Conservation (phyloP, 2,888 invertebrate genomes). For the Scaptomyza polygonia region DNA sequence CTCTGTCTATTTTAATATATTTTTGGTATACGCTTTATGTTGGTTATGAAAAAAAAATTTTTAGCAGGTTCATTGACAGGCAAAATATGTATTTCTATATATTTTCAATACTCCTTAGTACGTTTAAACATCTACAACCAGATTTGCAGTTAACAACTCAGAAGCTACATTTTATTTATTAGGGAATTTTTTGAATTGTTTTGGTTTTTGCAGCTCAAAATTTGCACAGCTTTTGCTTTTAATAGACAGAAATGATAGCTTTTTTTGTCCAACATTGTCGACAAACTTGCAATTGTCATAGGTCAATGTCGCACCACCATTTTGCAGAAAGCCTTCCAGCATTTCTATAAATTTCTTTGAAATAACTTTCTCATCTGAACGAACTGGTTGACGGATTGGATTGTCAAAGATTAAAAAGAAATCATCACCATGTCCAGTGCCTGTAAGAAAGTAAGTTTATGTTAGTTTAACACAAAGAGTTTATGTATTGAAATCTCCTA, state of each 20-base stretch:
- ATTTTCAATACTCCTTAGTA: background rate
- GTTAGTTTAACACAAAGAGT: conserved; percentile 52
- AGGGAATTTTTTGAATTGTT: no score
- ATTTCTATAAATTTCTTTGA: conserved; percentile 68
- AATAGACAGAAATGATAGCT: conserved; percentile 57
- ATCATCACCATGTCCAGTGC: conserved; percentile 77
- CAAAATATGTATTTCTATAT: no score
- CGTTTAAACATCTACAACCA: background rate
- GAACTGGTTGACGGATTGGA: conserved; percentile 4
- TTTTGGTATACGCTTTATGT: no score
- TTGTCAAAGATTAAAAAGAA: conserved; percentile 63
- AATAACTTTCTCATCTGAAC: conserved; percentile 53
- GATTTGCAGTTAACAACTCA: background rate
- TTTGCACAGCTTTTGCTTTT: conserved; percentile 46
- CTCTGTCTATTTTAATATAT: no score
- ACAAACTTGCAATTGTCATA: conserved; percentile 67
- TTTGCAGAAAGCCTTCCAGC: conserved; percentile 65
- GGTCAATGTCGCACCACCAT: conserved; percentile 24
- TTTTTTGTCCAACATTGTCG: conserved; percentile 48
- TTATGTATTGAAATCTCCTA: conserved; percentile 67
- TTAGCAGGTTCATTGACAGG: no score
- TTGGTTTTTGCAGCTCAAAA: background rate
- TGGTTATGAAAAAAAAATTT: no score
- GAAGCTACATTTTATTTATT: background rate
- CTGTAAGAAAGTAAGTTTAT: conserved; percentile 15